phyloP scores from a whole-genome alignment of 2,888 invertebrate species.

The Merodon equestris region DNA sequence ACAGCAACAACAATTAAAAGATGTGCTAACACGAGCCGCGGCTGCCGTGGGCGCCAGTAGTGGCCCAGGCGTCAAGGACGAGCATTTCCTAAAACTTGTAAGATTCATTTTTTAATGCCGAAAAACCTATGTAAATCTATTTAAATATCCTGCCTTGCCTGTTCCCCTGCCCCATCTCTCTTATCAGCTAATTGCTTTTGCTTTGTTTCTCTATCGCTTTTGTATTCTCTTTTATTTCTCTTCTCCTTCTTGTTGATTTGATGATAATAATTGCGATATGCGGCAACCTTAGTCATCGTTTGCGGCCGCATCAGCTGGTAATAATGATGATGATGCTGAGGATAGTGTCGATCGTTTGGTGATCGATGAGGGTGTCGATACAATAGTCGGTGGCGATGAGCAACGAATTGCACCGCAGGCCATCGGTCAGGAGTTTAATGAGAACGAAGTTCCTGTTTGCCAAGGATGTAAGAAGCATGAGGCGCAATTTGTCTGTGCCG shows the following conservation, averaged over 20 bases:
- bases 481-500: conserved; percentile 93
- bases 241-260: background rate
- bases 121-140: no score
- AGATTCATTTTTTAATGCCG: conserved; percentile 32
- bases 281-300: conserved; percentile 43
- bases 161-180: no score
- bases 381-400: conserved; percentile 74
- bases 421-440: conserved; percentile 77
- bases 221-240: conserved; percentile 63
- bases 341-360: conserved; percentile 83
- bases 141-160: no score
- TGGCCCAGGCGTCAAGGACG: conserved; percentile 48
- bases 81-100: conserved; percentile 69
- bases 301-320: conserved; percentile 55
- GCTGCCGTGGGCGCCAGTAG: conserved; percentile 49
- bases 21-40: conserved; percentile 56
- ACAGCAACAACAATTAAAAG: conserved; percentile 64
- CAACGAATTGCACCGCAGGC: conserved; percentile 73
- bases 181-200: background rate
- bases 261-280: conserved; percentile 4
- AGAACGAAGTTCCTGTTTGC: conserved; percentile 84
- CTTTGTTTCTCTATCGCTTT: conserved; percentile 45
- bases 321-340: conserved; percentile 81
- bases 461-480: conserved; percentile 91
- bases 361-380: conserved; percentile 82